phyloP scores from a whole-genome alignment of 2,888 invertebrate species.

The Exephanes ischioxanthus region DNA sequence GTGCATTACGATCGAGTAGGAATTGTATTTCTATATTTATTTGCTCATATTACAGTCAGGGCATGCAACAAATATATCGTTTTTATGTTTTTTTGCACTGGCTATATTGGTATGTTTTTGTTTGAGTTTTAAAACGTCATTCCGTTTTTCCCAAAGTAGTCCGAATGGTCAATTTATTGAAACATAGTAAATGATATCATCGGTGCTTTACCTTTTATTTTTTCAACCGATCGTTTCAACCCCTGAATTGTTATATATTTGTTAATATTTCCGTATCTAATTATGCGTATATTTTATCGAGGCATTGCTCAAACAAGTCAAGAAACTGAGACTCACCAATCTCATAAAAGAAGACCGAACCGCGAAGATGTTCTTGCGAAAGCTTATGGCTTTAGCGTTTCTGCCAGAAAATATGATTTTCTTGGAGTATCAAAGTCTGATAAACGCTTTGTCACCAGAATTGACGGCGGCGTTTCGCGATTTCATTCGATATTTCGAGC shows the following conservation, averaged over 20 bases:
- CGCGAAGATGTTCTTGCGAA: conserved; percentile 47
- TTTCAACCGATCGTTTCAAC: too few relatives aligned
- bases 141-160: neutral
- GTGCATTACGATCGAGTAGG: too few relatives aligned
- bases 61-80: too few relatives aligned
- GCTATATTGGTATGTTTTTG: neutral
- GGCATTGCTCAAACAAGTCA: neutral
- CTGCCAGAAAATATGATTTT: conserved; percentile 30
- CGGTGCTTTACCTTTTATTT: too few relatives aligned
- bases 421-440: neutral
- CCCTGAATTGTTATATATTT: too few relatives aligned
- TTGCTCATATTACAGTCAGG: too few relatives aligned
- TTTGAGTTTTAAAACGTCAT: neutral
- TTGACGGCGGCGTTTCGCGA: neutral
- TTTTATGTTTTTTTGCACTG: neutral
- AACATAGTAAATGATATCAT: too few relatives aligned
- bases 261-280: neutral
- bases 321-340: neutral
- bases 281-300: neutral
- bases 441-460: conserved; percentile 11
- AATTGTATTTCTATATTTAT: too few relatives aligned
- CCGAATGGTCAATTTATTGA: too few relatives aligned
- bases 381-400: conserved; percentile 58
- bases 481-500: conserved; percentile 37
- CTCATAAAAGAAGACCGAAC: conserved; percentile 8